phyloP scores from a whole-genome alignment of 2,797 vertebrate genomes.

The Coccyzus lansbergi region DNA sequence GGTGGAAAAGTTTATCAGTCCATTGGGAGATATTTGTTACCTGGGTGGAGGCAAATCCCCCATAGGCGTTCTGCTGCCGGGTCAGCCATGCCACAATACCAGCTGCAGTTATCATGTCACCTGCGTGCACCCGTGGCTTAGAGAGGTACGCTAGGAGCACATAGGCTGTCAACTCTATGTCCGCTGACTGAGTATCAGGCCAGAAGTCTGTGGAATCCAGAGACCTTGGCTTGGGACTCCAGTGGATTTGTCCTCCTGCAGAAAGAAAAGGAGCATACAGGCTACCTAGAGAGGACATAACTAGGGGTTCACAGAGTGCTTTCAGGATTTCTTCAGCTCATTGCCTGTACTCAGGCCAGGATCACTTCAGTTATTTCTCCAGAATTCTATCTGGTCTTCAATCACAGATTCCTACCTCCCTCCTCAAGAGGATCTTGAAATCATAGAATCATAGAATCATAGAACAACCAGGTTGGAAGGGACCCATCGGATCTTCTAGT shows the following conservation, averaged over 20 bases:
- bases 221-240: constrained; percentile 34
- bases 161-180: constrained; percentile 69
- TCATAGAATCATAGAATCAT: too few relatives aligned
- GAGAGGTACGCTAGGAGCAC: constrained; percentile 59
- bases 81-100: constrained; percentile 60
- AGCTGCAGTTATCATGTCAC: constrained; percentile 48
- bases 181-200: constrained; percentile 50
- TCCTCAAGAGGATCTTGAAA: background rate
- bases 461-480: too few relatives aligned
- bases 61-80: constrained; percentile 64
- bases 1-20: background rate
- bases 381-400: background rate
- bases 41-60: constrained; percentile 77
- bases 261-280: background rate
- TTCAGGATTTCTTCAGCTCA: background rate
- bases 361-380: background rate
- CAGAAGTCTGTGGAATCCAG: background rate
- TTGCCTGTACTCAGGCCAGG: background rate
- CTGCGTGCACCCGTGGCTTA: background rate
- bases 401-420: background rate
- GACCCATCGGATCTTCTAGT: too few relatives aligned
- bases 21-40: constrained; percentile 16
- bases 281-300: background rate
- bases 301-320: background rate
- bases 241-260: constrained; percentile 53